These are phyloP conservation scores for Pollicipes pollicipes DNA, from an alignment of 1,140 invertebrate species.

Conservation along the genomic window DNA sequence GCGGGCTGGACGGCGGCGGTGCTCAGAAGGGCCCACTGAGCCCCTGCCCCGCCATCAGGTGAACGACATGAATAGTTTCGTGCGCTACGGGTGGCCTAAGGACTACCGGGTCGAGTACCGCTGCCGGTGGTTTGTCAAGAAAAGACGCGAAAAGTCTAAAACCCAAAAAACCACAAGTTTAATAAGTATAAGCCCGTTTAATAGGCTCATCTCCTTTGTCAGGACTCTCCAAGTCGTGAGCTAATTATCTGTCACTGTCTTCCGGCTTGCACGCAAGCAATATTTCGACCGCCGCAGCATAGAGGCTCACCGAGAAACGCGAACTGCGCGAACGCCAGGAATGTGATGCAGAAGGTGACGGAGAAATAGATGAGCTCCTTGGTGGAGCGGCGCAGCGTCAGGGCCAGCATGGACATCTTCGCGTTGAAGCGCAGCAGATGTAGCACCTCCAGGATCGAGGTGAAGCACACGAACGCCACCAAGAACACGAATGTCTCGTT, in stretches of 20 bases:
- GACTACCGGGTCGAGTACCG: background rate
- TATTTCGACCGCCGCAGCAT: too few species aligned
- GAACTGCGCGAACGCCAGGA: slow-evolving; percentile 25
- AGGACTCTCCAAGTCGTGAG: too few species aligned
- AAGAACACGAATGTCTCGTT: slow-evolving; percentile 32
- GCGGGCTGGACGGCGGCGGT: background rate
- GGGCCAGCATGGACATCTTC: slow-evolving; percentile 23
- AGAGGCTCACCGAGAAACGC: slow-evolving; percentile 27
- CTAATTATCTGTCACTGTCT: too few species aligned
- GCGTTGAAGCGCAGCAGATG: slow-evolving; percentile 33
- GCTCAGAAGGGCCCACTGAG: background rate
- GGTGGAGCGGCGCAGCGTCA: slow-evolving; percentile 21
- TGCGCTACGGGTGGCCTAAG: background rate
- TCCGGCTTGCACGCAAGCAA: too few species aligned
- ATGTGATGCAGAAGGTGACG: slow-evolving; percentile 23
- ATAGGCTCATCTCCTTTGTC: too few species aligned
- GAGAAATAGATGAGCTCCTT: slow-evolving; percentile 24
- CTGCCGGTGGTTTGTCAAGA: background rate
- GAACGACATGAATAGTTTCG: background rate
- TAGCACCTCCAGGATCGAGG: slow-evolving; percentile 34
- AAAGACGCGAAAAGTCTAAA: background rate
- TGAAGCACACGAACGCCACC: slow-evolving; percentile 30
- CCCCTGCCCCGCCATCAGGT: background rate
- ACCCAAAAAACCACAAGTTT: too few species aligned
- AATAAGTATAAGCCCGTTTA: too few species aligned